Conservation (phyloP, 2,888 invertebrate species). For the Meta bourneti region DNA sequence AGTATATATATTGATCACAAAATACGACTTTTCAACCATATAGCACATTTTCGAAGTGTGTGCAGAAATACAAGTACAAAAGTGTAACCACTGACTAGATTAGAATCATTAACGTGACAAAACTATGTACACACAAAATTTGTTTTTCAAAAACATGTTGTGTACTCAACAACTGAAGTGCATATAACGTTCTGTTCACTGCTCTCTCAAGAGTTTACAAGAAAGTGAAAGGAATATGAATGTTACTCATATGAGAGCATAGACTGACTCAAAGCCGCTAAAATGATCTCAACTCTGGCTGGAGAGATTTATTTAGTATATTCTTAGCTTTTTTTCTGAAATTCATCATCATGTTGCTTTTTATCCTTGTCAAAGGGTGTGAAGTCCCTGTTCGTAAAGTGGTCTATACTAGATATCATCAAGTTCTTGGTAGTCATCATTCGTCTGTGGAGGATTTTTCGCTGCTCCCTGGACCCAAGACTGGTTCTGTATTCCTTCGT, state of each 20-base stretch:
- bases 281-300: slow-evolving; percentile 25
- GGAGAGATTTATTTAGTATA: slow-evolving; percentile 8
- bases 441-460: slow-evolving; percentile 70
- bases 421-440: slow-evolving; percentile 52
- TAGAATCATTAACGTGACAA: slow-evolving; percentile 34
- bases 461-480: slow-evolving; percentile 76
- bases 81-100: slow-evolving; percentile 53
- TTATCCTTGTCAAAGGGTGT: slow-evolving; percentile 41
- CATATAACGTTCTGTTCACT: slow-evolving; percentile 64
- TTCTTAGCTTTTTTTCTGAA: slow-evolving; percentile 35
- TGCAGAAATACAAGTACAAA: slow-evolving; percentile 48
- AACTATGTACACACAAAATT: slow-evolving; percentile 33
- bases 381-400: slow-evolving; percentile 44
- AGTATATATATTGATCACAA: slow-evolving; percentile 30
- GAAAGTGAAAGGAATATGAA: slow-evolving; percentile 17
- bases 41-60: slow-evolving; percentile 34
- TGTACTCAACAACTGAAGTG: slow-evolving; percentile 72
- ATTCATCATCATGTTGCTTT: slow-evolving; percentile 28
- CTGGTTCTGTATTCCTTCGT: slow-evolving; percentile 92
- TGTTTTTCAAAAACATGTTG: slow-evolving; percentile 22
- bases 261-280: slow-evolving; percentile 52
- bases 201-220: background rate
- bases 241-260: slow-evolving; percentile 46
- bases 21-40: slow-evolving; percentile 36
- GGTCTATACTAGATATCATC: slow-evolving; percentile 44